Conservation (phyloP, 2,888 invertebrate species). For the Drosophila paranaensis region DNA sequence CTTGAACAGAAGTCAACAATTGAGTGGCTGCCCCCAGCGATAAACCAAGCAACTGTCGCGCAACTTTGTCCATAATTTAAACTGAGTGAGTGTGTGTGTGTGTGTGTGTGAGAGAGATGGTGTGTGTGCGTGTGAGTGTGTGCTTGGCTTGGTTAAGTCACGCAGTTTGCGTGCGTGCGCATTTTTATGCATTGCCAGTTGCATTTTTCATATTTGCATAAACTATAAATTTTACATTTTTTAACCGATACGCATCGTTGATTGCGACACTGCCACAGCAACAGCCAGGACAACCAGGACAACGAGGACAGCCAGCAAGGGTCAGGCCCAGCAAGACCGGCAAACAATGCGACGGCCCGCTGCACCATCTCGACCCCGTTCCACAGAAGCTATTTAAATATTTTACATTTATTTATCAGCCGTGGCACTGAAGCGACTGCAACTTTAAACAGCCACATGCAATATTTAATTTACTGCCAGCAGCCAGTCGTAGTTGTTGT, state of each 20-base stretch:
- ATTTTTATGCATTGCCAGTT: conserved; percentile 81
- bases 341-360: conserved; percentile 48
- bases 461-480: conserved; percentile 55
- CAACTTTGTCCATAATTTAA: conserved; percentile 78
- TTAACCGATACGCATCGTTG: conserved; percentile 81
- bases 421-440: conserved; percentile 27
- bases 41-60: conserved; percentile 78
- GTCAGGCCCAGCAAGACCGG: conserved; percentile 36
- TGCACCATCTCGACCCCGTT: conserved; percentile 23
- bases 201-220: conserved; percentile 81
- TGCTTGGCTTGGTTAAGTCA: conserved; percentile 65
- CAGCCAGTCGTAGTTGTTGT: conserved; percentile 1
- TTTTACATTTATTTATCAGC: conserved; percentile 66
- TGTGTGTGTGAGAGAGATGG: conserved; percentile 18
- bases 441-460: conserved; percentile 63
- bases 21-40: conserved; percentile 67
- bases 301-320: neutral
- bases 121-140: conserved; percentile 32
- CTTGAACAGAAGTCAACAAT: conserved; percentile 77
- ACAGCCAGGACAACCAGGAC: neutral
- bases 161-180: conserved; percentile 80
- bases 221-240: conserved; percentile 80
- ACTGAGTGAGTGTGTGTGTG: conserved; percentile 27
- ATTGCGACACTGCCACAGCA: conserved; percentile 63
- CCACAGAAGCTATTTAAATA: conserved; percentile 70